Evolutionary conservation across 1,140 invertebrate genomes (phyloP).

Genomic region (Schlechtendalia chinensis): DNA sequence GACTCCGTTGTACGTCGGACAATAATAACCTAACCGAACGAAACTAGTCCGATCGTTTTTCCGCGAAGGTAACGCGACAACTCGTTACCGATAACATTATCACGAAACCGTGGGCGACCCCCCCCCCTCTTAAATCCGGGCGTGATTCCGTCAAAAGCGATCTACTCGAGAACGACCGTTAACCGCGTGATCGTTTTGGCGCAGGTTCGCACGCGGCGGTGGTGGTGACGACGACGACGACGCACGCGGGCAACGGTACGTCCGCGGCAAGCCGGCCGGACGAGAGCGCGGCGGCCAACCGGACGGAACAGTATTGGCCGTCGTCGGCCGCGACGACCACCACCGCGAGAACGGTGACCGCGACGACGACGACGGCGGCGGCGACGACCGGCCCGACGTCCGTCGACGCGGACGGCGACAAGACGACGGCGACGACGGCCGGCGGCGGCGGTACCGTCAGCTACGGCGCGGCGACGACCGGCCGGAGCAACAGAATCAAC

Average conservation of each 20-base stretch:
- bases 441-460: background rate
- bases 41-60: too few relatives aligned
- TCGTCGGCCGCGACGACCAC: background rate
- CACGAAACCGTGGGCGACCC: too few relatives aligned
- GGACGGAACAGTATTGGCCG: background rate
- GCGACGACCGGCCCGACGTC: background rate
- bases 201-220: background rate
- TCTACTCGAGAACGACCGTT: too few relatives aligned
- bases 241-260: background rate
- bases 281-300: background rate
- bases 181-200: too few relatives aligned
- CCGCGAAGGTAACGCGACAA: too few relatives aligned
- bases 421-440: background rate
- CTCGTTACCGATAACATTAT: too few relatives aligned
- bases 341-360: constrained; percentile 32
- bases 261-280: too few relatives aligned
- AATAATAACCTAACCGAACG: too few relatives aligned
- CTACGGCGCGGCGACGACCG: background rate
- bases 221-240: background rate
- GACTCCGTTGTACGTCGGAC: too few relatives aligned
- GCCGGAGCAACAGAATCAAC: background rate
- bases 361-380: background rate
- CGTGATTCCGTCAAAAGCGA: too few relatives aligned
- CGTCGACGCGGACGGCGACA: too few relatives aligned
- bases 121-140: too few relatives aligned